Conservation (phyloP, 2,797 vertebrate species). For the Orestias chungarensis region DNA sequence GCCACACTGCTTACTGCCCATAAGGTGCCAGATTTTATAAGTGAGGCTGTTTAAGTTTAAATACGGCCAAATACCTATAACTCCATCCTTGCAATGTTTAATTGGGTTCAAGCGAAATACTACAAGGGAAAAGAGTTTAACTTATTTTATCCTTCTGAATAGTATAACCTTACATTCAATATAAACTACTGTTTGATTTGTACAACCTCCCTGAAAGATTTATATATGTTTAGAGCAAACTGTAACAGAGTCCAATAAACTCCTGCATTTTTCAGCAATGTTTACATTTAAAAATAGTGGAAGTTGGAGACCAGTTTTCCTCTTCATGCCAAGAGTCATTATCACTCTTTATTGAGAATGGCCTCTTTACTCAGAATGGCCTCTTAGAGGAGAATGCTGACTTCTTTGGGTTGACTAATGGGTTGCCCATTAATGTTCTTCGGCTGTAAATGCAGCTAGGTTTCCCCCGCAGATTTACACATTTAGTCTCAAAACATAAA, state of each 20-base stretch:
- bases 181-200: not conserved
- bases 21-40: slow-evolving; percentile 19
- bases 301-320: not conserved
- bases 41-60: slow-evolving; percentile 50
- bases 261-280: slow-evolving; percentile 11
- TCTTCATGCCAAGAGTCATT: not conserved
- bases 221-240: slow-evolving; percentile 6
- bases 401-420: not conserved
- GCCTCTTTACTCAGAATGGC: not conserved
- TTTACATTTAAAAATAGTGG: slow-evolving; percentile 1
- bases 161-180: slow-evolving; percentile 8
- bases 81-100: slow-evolving; percentile 16
- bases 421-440: not conserved
- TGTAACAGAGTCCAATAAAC: not conserved
- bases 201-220: not conserved
- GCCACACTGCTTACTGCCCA: slow-evolving; percentile 21
- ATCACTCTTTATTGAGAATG: not conserved
- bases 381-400: not conserved
- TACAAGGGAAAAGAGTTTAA: not conserved
- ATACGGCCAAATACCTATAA: slow-evolving; percentile 18
- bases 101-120: not conserved
- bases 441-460: not conserved
- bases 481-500: not conserved
- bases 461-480: not conserved
- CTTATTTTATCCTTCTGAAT: slow-evolving; percentile 1